Base-by-base conservation (phyloP, 2,888 invertebrate species). In the Panorpa germanica region DNA sequence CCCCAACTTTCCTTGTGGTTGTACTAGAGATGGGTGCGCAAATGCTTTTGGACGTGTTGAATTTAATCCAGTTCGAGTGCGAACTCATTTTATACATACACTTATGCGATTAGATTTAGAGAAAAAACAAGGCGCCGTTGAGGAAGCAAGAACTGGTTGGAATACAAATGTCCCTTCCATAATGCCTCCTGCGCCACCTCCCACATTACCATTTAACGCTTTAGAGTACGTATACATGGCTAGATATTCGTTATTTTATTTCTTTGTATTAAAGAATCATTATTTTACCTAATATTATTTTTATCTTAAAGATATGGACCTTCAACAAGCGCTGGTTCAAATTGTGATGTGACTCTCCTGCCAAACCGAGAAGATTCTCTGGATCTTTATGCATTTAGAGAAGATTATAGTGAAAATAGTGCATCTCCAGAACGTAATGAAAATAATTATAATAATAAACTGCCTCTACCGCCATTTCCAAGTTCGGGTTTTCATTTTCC, bases 11-110 rank as follows among this genome's bases (percentile, higher is more conserved):
- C 96, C 96, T 0, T 96, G 96, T 52, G 91, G 93, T 8, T 96
- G 95, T 54, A 78, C 83, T 3, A 73, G 85, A 41, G 91, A 91
- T 44, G 86, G 88, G 27, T 96, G 96, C 54, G 77, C 74, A 35
- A 96, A 96, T 51, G 73, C 76, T 1, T 70, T 76, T 25, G 96
- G 96, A 4, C 68, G 96, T 37, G 83, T 95, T 38, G 95, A 95
- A 53, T 96, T 96, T 50, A 93, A 93, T 52, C 91, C 93, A 1
- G 73, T 86, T 20, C 68, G 95, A 38, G 95, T 96, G 5, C 70
- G 91, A 38, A 91, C 91, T 10, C 96, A 96, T 56, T 95, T 91
- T 48, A 88, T 95, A 43, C 91, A 93, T 48, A 96, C 95, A 0
- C 63, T 95, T 30, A 91, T 93, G 91, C 69, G 91, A 37, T 52